phyloP scores from a whole-genome alignment of 2,888 invertebrate species.

The Heliothis peltigera region DNA sequence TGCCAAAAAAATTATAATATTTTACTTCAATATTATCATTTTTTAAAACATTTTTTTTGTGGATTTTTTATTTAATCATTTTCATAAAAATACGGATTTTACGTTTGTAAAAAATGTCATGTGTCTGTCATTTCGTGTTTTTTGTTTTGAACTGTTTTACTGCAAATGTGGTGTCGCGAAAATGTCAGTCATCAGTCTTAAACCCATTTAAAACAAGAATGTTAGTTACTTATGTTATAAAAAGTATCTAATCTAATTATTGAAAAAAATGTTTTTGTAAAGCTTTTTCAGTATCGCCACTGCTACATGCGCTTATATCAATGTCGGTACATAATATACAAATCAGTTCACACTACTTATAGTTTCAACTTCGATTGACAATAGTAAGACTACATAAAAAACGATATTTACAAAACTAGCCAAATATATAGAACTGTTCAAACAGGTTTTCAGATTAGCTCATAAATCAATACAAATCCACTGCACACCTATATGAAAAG shows the following conservation, averaged over 20 bases:
- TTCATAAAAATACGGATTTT: not conserved
- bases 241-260: no score
- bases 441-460: not conserved
- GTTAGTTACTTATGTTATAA: no score
- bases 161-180: slow-evolving; percentile 2
- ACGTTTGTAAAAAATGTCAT: slow-evolving; percentile 3
- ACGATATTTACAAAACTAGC: no score
- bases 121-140: slow-evolving; percentile 10
- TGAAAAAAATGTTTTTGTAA: no score
- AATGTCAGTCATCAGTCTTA: not conserved
- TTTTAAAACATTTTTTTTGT: slow-evolving; percentile 20
- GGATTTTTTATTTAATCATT: slow-evolving; percentile 15
- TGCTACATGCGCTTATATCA: no score
- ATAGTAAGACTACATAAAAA: no score
- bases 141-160: slow-evolving; percentile 17
- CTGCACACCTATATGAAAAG: slow-evolving; percentile 4
- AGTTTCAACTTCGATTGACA: no score
- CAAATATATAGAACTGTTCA: no score
- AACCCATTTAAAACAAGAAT: slow-evolving; percentile 14
- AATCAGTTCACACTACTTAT: no score
- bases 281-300: no score
- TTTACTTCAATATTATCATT: slow-evolving; percentile 29
- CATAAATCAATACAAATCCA: not conserved
- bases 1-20: not conserved
- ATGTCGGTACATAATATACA: no score